These are phyloP conservation scores for Orcinus orca DNA, from an alignment of 2,113 vertebrate species.

Conservation along the genomic window DNA sequence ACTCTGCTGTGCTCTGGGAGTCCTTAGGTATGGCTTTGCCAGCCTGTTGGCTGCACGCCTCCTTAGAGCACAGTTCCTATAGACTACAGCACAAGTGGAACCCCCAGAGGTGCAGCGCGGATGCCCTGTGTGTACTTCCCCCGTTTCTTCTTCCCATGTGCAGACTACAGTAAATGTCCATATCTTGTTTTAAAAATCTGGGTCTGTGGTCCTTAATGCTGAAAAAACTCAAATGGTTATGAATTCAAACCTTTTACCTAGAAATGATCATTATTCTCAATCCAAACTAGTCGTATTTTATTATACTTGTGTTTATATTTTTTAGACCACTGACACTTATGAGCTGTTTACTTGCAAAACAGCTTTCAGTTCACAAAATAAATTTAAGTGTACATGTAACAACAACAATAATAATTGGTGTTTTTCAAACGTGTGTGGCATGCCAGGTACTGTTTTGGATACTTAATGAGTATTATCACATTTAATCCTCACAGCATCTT, in stretches of 20 bases:
- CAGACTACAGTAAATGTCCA: background rate
- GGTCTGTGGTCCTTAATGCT: background rate
- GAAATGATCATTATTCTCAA: background rate
- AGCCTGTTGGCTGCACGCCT: background rate
- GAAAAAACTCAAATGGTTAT: background rate
- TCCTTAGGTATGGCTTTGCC: background rate
- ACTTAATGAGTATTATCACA: background rate
- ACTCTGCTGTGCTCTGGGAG: background rate
- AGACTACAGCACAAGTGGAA: rapidly evolving
- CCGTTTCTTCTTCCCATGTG: background rate
- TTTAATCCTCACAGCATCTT: background rate
- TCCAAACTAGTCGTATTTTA: background rate
- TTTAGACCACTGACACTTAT: background rate
- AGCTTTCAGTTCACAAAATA: background rate
- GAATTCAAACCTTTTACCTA: background rate
- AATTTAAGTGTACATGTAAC: background rate
- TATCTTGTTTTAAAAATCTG: background rate
- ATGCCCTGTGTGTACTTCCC: background rate
- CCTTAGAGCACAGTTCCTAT: background rate
- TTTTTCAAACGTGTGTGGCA: background rate
- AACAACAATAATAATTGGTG: background rate
- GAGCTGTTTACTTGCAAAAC: background rate
- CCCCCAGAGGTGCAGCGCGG: rapidly evolving
- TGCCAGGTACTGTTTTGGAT: background rate
- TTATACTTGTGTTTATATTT: background rate